Conservation (phyloP, 1,140 invertebrate genomes). For the Panulirus ornatus region DNA sequence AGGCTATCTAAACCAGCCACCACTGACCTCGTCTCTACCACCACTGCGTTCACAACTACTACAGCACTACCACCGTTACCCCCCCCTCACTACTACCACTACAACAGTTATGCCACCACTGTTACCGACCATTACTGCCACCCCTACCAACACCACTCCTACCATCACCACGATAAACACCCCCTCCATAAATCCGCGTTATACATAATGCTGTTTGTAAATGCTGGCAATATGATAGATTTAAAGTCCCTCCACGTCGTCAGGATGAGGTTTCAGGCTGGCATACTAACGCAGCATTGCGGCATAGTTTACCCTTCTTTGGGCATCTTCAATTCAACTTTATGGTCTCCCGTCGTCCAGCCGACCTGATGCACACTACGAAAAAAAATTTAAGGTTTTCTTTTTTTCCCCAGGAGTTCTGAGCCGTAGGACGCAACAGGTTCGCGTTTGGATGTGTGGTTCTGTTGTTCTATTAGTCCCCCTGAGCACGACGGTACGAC, state of each 20-base stretch:
- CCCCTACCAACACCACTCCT: background rate
- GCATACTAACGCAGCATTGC: background rate
- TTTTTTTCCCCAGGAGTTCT: background rate
- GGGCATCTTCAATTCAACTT: background rate
- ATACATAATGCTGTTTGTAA: conserved; percentile 15
- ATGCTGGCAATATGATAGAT: conserved; percentile 3
- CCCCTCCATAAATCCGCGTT: background rate
- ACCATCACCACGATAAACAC: background rate
- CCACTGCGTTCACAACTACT: background rate
- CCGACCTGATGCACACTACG: background rate
- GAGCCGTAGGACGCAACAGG: background rate
- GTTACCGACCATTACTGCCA: background rate
- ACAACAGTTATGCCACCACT: background rate
- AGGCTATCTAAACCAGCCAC: too few species aligned
- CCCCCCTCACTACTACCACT: too few species aligned
- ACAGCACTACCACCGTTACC: background rate
- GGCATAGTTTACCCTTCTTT: background rate
- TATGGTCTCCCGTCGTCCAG: background rate
- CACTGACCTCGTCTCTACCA: background rate
- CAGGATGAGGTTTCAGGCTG: background rate
- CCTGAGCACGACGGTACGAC: too few species aligned
- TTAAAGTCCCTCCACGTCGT: background rate
- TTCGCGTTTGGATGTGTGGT: background rate
- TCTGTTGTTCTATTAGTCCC: background rate
- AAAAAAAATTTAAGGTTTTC: background rate